Evolutionary conservation across 2,113 vertebrate species (phyloP).

Genomic region (Podiceps cristatus): DNA sequence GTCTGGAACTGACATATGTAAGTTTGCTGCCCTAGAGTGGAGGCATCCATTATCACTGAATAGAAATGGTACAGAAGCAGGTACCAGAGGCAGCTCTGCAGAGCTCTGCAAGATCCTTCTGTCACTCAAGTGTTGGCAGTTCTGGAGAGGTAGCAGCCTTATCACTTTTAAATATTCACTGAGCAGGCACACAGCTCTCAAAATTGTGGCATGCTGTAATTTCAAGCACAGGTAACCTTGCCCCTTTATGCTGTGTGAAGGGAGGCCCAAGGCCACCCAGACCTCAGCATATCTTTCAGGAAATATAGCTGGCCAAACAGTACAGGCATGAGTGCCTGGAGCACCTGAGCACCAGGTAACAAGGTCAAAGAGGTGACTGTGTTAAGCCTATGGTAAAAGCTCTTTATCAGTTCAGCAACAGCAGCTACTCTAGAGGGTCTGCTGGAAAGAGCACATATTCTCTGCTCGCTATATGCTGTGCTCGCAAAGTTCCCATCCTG

Average conservation of each 20-base stretch:
- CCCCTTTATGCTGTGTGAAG: background rate
- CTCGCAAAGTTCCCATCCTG: background rate
- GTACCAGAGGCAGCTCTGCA: background rate
- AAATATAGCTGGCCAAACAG: background rate
- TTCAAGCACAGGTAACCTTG: background rate
- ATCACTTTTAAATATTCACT: background rate
- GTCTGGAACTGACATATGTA: background rate
- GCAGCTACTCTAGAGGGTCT: background rate
- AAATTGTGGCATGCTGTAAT: background rate
- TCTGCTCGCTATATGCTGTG: background rate
- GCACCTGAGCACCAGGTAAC: background rate
- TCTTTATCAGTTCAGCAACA: background rate
- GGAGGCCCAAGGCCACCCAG: background rate
- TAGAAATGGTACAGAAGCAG: background rate
- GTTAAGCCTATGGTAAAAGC: background rate
- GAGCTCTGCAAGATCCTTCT: background rate
- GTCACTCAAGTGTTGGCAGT: accelerated
- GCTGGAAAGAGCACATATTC: background rate
- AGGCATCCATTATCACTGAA: background rate
- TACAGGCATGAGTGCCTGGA: background rate
- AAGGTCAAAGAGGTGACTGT: background rate
- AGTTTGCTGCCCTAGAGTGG: background rate
- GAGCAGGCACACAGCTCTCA: background rate
- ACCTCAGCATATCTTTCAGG: background rate
- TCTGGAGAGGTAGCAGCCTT: background rate